A percentile compares a stretch with the other conserved stretches of the same genome.
Conservation (phyloP, 2,113 vertebrate species). For the Bungarus multicinctus region DNA sequence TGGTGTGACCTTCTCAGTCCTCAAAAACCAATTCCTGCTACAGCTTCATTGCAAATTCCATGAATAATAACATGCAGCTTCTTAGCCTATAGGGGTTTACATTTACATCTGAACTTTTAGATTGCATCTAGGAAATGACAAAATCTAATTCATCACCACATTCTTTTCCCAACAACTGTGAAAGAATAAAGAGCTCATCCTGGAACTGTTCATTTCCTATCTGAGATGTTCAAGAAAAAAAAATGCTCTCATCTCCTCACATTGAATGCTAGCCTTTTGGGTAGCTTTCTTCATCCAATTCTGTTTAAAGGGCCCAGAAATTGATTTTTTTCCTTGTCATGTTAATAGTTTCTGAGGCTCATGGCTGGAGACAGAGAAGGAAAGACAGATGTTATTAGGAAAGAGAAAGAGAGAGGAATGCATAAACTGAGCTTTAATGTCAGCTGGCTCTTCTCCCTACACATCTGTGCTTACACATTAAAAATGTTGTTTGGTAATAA, state of each 20-base stretch:
- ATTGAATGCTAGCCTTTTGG: neutral
- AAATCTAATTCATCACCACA: neutral
- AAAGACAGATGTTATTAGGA: neutral
- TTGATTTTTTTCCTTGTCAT: neutral
- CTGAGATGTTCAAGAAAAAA: neutral
- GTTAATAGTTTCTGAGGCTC: neutral
- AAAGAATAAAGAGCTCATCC: rapidly evolving
- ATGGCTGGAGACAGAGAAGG: neutral
- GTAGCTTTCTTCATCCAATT: neutral
- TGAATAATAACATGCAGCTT: slow-evolving; percentile 3
- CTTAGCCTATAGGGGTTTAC: neutral
- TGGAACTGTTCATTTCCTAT: neutral
- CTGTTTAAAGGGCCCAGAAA: neutral
- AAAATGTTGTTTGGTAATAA: slow-evolving; percentile 24
- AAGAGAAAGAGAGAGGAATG: neutral
- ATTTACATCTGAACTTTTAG: neutral
- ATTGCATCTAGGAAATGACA: neutral
- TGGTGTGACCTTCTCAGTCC: neutral
- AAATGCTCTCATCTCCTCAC: neutral
- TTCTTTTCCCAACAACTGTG: neutral
- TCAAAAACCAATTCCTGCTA: neutral
- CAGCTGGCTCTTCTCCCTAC: neutral
- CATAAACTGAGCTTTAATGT: neutral
- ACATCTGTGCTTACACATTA: neutral
- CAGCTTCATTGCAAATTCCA: slow-evolving; percentile 11